A percentile compares a stretch with the other conserved stretches of the same genome.
These are phyloP conservation scores for Micromys minutus DNA, from an alignment of 2,113 vertebrate species.

Conservation along the genomic window DNA sequence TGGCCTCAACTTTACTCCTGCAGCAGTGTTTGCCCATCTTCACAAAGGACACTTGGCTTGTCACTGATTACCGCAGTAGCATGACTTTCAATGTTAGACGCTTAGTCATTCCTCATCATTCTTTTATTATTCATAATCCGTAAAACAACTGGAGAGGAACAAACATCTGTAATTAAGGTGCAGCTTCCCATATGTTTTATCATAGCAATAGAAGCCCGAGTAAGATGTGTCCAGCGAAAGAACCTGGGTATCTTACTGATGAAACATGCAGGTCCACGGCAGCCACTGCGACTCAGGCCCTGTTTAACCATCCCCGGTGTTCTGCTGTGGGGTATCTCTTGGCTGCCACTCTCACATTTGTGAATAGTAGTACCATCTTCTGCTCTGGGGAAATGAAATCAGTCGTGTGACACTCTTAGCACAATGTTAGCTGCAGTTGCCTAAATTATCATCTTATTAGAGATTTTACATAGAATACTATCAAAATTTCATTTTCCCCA, in stretches of 20 bases:
- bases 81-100: not conserved
- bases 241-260: not conserved
- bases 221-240: not conserved
- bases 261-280: not conserved
- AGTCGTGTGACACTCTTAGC: not conserved
- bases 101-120: not conserved
- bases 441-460: constrained; percentile 34
- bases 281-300: not conserved
- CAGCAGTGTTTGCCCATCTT: not conserved
- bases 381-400: not conserved
- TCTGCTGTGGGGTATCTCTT: not conserved
- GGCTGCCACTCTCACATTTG: not conserved
- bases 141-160: constrained; percentile 31
- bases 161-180: constrained; percentile 31
- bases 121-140: constrained; percentile 46
- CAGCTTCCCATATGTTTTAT: not conserved
- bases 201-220: not conserved
- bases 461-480: not conserved
- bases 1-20: not conserved
- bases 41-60: not conserved
- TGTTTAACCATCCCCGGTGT: not conserved
- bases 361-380: not conserved
- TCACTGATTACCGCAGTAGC: not conserved
- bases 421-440: constrained; percentile 15
- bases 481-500: not conserved